A percentile compares a stretch with the other conserved stretches of the same genome.
These are phyloP conservation scores for Penaeus chinensis DNA, from an alignment of 1,140 invertebrate species.

Conservation along the genomic window DNA sequence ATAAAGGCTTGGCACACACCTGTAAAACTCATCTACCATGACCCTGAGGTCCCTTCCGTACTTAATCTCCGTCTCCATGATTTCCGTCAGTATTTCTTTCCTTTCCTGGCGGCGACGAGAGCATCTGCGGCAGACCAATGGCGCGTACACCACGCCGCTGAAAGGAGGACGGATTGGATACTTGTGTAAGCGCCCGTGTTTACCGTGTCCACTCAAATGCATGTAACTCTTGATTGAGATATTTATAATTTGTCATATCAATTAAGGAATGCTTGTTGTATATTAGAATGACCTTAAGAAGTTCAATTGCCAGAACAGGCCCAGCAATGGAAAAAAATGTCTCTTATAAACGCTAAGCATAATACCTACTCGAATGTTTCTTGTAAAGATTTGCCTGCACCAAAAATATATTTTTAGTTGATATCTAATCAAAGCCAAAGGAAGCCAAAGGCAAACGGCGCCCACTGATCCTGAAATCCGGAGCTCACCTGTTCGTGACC, in stretches of 20 bases:
- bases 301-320: too few species aligned
- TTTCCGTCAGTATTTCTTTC: slow-evolving; percentile 94
- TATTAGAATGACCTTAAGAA: too few species aligned
- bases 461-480: slow-evolving; percentile 11
- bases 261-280: too few species aligned
- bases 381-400: too few species aligned
- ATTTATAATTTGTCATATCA: too few species aligned
- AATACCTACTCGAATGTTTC: too few species aligned
- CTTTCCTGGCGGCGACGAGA: slow-evolving; percentile 87
- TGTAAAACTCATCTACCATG: slow-evolving; percentile 92
- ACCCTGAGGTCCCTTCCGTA: slow-evolving; percentile 93
- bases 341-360: too few species aligned
- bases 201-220: neutral
- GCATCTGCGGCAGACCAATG: slow-evolving; percentile 87
- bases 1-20: slow-evolving; percentile 77
- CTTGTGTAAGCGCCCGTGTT: slow-evolving; percentile 20
- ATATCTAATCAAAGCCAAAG: too few species aligned
- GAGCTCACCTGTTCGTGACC: slow-evolving; percentile 73
- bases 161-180: slow-evolving; percentile 21
- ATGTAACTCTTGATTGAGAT: too few species aligned
- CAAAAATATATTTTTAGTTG: too few species aligned
- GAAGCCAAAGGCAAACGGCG: too few species aligned
- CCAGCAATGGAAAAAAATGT: too few species aligned
- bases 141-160: slow-evolving; percentile 79
- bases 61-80: slow-evolving; percentile 95